phyloP scores from a whole-genome alignment of 37 sponge, comb jelly and placozoan species.

The Petrosia ficiformis region DNA sequence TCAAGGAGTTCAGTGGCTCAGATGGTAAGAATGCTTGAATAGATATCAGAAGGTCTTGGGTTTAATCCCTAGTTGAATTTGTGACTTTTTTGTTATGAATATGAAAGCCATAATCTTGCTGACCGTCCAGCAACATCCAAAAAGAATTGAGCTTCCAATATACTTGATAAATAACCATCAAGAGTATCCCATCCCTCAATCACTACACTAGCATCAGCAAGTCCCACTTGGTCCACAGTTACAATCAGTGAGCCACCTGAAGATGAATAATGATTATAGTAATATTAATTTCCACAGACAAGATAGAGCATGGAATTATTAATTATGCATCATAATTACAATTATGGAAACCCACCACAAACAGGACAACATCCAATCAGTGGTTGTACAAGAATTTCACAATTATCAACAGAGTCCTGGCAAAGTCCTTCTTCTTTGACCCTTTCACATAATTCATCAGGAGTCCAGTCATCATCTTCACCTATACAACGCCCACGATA shows the following conservation, averaged over 20 bases:
- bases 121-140: slow-evolving; percentile 4
- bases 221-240: background rate
- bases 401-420: background rate
- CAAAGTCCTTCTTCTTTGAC: slow-evolving; percentile 7
- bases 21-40: too few species aligned
- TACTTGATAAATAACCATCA: slow-evolving; percentile 6
- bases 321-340: too few species aligned
- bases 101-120: background rate
- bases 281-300: background rate
- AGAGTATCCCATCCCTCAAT: slow-evolving; percentile 6
- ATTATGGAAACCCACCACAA: slow-evolving; percentile 58
- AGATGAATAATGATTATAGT: background rate
- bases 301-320: background rate
- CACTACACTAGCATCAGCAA: background rate
- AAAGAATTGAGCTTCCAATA: slow-evolving; percentile 14
- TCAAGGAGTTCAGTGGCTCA: too few species aligned
- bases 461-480: background rate
- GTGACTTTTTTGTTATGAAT: too few species aligned
- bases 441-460: slow-evolving; percentile 16
- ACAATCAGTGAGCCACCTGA: background rate
- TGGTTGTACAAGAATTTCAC: slow-evolving; percentile 23
- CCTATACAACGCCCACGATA: slow-evolving; percentile 25
- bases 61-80: too few species aligned
- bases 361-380: slow-evolving; percentile 51
- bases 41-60: too few species aligned